Percentiles rank a stretch among this genome's conserved stretches.
These are phyloP conservation scores for Otolemur crassicaudatus DNA, from an alignment of 2,797 vertebrate genomes.

Conservation along the genomic window DNA sequence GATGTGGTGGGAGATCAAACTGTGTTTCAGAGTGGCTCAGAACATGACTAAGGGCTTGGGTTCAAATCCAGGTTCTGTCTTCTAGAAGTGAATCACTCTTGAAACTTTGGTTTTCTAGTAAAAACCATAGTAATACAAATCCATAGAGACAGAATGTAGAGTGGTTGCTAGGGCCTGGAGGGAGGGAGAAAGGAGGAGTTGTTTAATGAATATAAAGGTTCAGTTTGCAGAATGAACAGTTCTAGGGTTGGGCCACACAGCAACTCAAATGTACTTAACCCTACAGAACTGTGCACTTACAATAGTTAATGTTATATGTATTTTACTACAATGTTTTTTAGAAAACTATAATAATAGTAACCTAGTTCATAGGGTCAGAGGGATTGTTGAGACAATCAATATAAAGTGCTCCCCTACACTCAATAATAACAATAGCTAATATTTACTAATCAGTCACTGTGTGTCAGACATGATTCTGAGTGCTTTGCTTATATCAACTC, in stretches of 20 bases:
- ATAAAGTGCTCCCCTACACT: not conserved
- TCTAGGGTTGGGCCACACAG: not conserved
- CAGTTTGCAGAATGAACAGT: not conserved
- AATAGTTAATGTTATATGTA: not conserved
- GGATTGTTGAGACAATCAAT: not conserved
- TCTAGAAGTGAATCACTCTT: not conserved
- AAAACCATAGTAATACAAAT: not conserved
- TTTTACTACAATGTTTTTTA: not conserved
- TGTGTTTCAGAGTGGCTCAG: not conserved
- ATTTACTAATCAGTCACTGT: not conserved
- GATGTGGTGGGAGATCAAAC: not conserved
- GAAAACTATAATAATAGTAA: not conserved
- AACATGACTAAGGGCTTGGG: not conserved
- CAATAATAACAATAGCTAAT: not conserved
- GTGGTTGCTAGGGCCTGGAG: not conserved
- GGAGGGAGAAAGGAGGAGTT: not conserved
- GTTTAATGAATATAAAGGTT: not conserved
- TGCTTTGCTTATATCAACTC: not conserved
- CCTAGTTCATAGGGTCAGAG: not conserved
- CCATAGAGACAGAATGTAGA: not conserved
- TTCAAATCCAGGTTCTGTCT: constrained; percentile 37
- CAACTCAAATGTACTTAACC: not conserved
- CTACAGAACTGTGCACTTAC: not conserved
- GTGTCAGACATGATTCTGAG: not conserved
- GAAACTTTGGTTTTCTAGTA: constrained; percentile 5